Base-by-base conservation (phyloP, 2,797 vertebrate genomes). In the Spheniscus humboldti region DNA sequence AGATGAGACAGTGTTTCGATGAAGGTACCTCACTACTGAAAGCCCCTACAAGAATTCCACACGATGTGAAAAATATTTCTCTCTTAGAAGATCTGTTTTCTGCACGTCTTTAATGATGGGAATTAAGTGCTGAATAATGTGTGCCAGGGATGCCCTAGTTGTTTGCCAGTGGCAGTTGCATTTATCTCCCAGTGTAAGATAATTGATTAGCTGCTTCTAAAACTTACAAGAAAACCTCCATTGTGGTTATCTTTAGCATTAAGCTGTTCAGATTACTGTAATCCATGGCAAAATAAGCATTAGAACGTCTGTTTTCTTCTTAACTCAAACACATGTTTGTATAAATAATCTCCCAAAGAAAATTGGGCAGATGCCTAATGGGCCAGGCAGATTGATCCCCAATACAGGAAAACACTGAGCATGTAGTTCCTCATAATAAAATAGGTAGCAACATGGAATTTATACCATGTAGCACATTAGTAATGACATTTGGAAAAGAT, bases 121-220 rank as follows among this genome's bases (percentile, higher is more conserved):
- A 78, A 81, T 76, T 43, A 78, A 93, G 59, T 77, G 79, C 85
- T 97, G 83, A 97, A 78, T 96, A 96, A 95, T 64, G 45, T 90
- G 86, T 91, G 67, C 74, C 80, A 96, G 72, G n/a, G 60, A 88
- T 76, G 87, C 35, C 67, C 76, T 96, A 78, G 69, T 78, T 92
- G 88, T 95, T 86, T 95, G 57, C 52, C 45, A 52, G 48, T 64
- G 76, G 63, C 48, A 28, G 50, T 67, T 73, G 66, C 72, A 91
- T 92, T 97, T 96, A 76, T 92, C 59, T 78, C 83, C 73, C 77
- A 68, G 24, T 71, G 48, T 83, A 94, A 86, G 59, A 66, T 30
- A 86, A 59, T 24, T 66, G 83, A 91, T 91, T 88, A 91, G 64
- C 73, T 97, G 66, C 81, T 84, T 90, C 74, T 90, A 86, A 96